Percentiles rank a stretch among this genome's conserved stretches.
phyloP scores from a whole-genome alignment of 2,888 invertebrate species.

The Lasius fuliginosus region DNA sequence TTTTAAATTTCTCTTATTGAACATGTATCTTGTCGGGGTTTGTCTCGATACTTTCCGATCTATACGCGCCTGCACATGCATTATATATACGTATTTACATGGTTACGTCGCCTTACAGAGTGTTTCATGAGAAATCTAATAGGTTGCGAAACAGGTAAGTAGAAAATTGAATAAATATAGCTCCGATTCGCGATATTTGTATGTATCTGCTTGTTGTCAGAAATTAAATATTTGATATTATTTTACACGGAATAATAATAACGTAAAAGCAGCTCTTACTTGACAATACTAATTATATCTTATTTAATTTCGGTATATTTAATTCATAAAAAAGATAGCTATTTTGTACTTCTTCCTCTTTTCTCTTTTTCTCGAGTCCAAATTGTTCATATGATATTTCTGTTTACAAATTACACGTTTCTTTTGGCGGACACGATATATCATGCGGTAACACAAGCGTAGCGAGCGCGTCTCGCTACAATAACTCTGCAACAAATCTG shows the following conservation, averaged over 20 bases:
- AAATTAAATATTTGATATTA: not conserved
- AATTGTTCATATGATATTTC: not conserved
- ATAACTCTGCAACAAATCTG: conserved; percentile 56
- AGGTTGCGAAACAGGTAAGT: not conserved
- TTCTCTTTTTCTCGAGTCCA: not conserved
- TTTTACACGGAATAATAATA: not conserved
- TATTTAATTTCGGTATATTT: not conserved
- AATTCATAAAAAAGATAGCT: not conserved
- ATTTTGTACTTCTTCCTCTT: not conserved
- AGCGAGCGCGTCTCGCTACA: conserved; percentile 30
- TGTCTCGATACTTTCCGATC: conserved; percentile 22
- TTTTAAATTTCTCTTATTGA: conserved; percentile 51
- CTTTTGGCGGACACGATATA: not conserved
- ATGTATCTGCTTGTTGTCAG: not conserved
- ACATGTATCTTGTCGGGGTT: conserved; percentile 28
- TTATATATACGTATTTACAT: not conserved
- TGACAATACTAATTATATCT: not conserved
- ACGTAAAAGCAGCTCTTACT: not conserved
- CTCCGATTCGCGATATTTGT: not conserved
- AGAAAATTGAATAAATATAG: not conserved
- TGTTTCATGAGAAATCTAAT: not conserved
- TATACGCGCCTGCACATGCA: not conserved
- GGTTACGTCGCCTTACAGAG: no score
- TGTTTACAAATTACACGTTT: not conserved
- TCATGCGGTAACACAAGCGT: not conserved